phyloP scores from a whole-genome alignment of 1,140 invertebrate genomes.

The Drosophila ananassae region DNA sequence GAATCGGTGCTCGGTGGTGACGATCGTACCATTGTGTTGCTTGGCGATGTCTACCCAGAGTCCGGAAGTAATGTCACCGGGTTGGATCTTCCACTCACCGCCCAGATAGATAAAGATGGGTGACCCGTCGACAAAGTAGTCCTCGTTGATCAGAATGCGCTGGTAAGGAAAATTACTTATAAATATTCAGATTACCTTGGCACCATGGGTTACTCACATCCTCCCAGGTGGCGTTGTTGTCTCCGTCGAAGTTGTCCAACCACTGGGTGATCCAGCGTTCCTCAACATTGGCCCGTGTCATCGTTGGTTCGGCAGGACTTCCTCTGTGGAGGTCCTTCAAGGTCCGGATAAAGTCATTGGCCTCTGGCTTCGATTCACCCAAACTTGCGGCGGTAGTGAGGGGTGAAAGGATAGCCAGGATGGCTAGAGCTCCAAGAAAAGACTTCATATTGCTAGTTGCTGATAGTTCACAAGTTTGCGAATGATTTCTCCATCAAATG shows the following conservation, averaged over 20 bases:
- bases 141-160: slow-evolving; percentile 86
- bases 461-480: slow-evolving; percentile 41
- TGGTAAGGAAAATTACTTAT: not conserved
- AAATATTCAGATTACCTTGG: not conserved
- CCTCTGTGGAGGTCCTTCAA: slow-evolving; percentile 47
- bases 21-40: slow-evolving; percentile 87
- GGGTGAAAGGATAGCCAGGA: slow-evolving; percentile 33
- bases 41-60: slow-evolving; percentile 87
- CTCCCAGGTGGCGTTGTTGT: slow-evolving; percentile 87
- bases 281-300: slow-evolving; percentile 37
- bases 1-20: slow-evolving; percentile 92
- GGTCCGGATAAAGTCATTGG: slow-evolving; percentile 43
- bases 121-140: slow-evolving; percentile 85
- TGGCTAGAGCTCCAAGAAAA: slow-evolving; percentile 29
- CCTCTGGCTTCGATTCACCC: slow-evolving; percentile 9
- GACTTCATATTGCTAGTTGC: slow-evolving; percentile 49
- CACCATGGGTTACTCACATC: slow-evolving; percentile 84
- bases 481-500: slow-evolving; percentile 54
- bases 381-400: slow-evolving; percentile 35
- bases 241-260: slow-evolving; percentile 89
- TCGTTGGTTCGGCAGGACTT: slow-evolving; percentile 37
- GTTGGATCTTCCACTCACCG: slow-evolving; percentile 87
- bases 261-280: slow-evolving; percentile 66
- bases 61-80: slow-evolving; percentile 85
- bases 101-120: slow-evolving; percentile 87